Conservation (phyloP, 2,888 invertebrate genomes). For the Proisotoma minuta region DNA sequence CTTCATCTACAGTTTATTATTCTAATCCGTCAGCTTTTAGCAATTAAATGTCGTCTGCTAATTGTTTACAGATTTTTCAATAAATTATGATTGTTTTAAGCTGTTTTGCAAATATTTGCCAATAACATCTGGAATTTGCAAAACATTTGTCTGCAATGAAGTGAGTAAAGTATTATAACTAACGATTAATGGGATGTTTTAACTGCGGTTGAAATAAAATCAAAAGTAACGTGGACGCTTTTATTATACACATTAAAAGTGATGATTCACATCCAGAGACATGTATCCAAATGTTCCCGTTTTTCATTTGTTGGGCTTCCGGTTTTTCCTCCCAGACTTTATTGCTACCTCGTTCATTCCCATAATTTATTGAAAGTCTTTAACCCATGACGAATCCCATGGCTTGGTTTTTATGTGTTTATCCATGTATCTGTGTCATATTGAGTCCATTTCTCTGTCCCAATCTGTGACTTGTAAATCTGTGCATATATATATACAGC, state of each 20-base stretch:
- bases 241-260: slow-evolving; percentile 4
- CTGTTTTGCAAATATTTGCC: slow-evolving; percentile 1
- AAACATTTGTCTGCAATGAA: too few species aligned
- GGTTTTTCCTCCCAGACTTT: slow-evolving; percentile 5
- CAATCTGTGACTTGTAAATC: neutral
- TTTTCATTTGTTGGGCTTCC: slow-evolving; percentile 8
- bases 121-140: slow-evolving; percentile 1
- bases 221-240: slow-evolving; percentile 3
- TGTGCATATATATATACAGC: neutral
- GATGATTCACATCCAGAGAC: slow-evolving; percentile 8
- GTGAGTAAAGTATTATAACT: too few species aligned
- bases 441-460: neutral
- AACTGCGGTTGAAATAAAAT: neutral
- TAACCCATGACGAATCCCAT: slow-evolving; percentile 11
- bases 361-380: slow-evolving; percentile 15
- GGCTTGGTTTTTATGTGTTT: neutral
- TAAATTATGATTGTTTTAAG: too few species aligned
- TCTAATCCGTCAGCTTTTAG: too few species aligned
- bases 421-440: neutral
- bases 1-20: too few species aligned
- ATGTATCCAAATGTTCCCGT: slow-evolving; percentile 1
- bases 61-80: too few species aligned
- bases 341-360: slow-evolving; percentile 10
- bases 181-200: too few species aligned
- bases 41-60: too few species aligned